phyloP scores from a whole-genome alignment of 2,888 invertebrate genomes.

The Apamea epomidion region DNA sequence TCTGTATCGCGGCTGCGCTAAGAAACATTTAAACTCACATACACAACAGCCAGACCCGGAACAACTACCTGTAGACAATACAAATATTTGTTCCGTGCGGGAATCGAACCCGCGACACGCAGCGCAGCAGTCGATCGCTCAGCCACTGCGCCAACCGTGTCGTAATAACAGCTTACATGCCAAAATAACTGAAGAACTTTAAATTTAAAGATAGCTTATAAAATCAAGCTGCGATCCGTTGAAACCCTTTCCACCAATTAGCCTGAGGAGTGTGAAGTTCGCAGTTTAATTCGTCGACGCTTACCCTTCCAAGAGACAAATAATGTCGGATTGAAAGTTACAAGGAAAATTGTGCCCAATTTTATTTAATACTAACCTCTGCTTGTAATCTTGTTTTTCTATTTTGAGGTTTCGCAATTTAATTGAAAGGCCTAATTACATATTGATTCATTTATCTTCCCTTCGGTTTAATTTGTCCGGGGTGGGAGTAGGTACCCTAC shows the following conservation, averaged over 20 bases:
- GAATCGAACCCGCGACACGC: too few species aligned
- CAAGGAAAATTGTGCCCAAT: conserved; percentile 27
- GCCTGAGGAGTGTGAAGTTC: conserved; percentile 30
- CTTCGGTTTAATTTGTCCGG: neutral
- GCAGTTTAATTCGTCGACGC: conserved; percentile 40
- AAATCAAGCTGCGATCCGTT: conserved; percentile 15
- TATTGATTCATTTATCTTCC: conserved; percentile 7
- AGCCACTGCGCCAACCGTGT: too few species aligned
- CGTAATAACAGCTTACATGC: neutral
- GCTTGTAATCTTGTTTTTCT: conserved; percentile 1
- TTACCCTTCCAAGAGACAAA: conserved; percentile 27
- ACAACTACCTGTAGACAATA: too few species aligned
- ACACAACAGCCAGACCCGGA: too few species aligned
- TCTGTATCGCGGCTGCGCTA: too few species aligned
- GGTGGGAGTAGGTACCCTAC: too few species aligned
- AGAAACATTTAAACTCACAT: too few species aligned
- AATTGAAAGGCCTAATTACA: neutral
- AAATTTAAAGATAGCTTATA: conserved; percentile 23
- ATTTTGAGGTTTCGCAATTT: conserved; percentile 11
- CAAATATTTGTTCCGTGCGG: too few species aligned
- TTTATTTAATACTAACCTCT: conserved; percentile 9
- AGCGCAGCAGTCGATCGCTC: too few species aligned
- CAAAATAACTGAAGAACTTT: conserved; percentile 11
- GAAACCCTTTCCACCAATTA: conserved; percentile 34
- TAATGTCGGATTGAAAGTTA: conserved; percentile 41